phyloP scores from a whole-genome alignment of 1,140 invertebrate genomes.

The Potamilus streckersoni region DNA sequence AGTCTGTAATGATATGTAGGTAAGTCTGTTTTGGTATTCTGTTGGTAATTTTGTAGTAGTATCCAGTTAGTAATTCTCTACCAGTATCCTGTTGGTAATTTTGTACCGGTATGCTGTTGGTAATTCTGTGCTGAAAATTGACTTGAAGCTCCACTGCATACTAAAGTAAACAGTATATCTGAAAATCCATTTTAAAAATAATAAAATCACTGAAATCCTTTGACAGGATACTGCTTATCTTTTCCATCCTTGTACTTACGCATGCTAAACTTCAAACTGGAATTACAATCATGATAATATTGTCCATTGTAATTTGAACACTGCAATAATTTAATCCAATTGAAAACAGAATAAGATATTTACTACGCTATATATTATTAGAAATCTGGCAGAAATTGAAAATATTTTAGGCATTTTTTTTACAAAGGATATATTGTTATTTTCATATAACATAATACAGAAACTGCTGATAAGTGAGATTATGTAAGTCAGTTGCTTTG shows the following conservation, averaged over 20 bases:
- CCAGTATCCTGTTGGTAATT: slow-evolving; percentile 66
- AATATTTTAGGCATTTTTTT: no score
- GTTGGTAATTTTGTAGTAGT: slow-evolving; percentile 47
- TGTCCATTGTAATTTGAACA: no score
- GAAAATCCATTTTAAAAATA: neutral
- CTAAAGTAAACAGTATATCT: neutral
- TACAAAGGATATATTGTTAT: no score
- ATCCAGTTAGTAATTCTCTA: neutral
- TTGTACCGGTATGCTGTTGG: neutral
- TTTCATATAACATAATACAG: no score
- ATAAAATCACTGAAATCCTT: neutral
- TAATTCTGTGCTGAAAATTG: neutral
- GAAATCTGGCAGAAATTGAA: no score
- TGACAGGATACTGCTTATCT: neutral
- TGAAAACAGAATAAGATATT: no score
- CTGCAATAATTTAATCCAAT: no score
- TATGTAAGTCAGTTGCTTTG: no score
- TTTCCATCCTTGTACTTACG: neutral
- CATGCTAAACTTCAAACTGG: no score
- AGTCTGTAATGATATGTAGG: neutral
- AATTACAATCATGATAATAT: no score
- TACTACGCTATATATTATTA: no score
- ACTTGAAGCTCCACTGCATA: neutral
- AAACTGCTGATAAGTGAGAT: no score
- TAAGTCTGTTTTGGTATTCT: slow-evolving; percentile 68